These are phyloP conservation scores for Chaetops frenatus DNA, from an alignment of 2,113 vertebrate species.

Conservation along the genomic window DNA sequence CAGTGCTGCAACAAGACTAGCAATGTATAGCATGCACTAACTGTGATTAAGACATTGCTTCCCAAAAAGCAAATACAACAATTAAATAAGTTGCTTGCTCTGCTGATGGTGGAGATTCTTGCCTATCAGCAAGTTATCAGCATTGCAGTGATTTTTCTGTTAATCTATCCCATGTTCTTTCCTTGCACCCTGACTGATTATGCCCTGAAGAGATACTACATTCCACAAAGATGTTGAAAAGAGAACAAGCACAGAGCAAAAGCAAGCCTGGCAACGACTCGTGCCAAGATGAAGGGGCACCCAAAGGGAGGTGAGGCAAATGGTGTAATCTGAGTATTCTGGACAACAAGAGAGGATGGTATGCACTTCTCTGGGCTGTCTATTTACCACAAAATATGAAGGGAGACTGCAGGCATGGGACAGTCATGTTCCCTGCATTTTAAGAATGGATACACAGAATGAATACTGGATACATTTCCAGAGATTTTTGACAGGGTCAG, in stretches of 20 bases:
- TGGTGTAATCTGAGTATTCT: background rate
- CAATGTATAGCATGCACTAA: background rate
- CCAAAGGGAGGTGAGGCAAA: background rate
- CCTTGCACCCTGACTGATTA: conserved; percentile 26
- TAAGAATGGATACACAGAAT: background rate
- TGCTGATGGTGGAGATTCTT: background rate
- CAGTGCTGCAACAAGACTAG: background rate
- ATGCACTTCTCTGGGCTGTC: background rate
- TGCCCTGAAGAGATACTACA: background rate
- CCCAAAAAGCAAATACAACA: background rate
- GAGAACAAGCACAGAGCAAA: background rate
- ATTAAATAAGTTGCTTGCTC: background rate
- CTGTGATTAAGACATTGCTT: background rate
- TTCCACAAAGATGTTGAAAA: conserved; percentile 11
- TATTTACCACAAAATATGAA: background rate
- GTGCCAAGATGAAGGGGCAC: background rate
- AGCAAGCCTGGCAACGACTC: background rate
- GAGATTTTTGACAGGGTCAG: background rate
- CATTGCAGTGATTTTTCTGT: background rate
- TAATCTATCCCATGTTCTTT: background rate
- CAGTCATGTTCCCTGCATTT: background rate
- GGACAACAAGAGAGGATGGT: background rate
- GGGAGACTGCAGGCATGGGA: background rate
- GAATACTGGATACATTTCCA: background rate
- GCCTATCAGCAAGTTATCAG: background rate